Evolutionary conservation across 2,113 vertebrate genomes (phyloP), one percentile per base, ranked within the genome.

Genomic region (Menidia beryllina): DNA sequence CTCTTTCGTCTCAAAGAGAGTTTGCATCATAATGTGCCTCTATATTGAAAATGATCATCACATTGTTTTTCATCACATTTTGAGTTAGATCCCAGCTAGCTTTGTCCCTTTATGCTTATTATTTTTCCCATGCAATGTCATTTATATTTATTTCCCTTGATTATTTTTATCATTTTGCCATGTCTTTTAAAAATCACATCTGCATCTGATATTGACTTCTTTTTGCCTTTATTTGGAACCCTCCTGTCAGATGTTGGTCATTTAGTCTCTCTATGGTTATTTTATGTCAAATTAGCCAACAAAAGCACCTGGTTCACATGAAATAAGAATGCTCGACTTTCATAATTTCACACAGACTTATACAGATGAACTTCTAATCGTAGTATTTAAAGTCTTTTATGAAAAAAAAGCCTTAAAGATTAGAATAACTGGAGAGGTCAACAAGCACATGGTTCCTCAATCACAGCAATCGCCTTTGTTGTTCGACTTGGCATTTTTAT

Each of bases 401-500:
- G 10, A 61, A 36, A 27, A 49, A 4, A 12, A 11, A 34, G 30
- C 11, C 36, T 24, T n/a, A 39, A 34, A 51, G 39, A 50, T 21
- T 7, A 14, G 20, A 25, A 53, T 50, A 14, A 45, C 41, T n/a
- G 5, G 7, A 19, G 41, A 7, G 15, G 17, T 41, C n/a, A n/a
- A 41, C 34, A 41, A 41, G 39, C 0, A 49, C 41, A 56, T 38
- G 25, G 47, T 34, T 49, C 57, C 21, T 23, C 17, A 70, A 7
- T 58, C 48, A 24, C 10, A 61, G 30, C 11, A 20, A 26, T 23
- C 19, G 15, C 52, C 24, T 63, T 53, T 51, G 26, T 27, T 59
- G 58, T 59, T 64, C 19, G 11, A 14, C 50, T n/a, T 43, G 5
- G 7, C 21, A 26, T 75, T 52, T 45, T 48, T 17, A 67, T 14